Evolutionary conservation across 2,113 vertebrate species (phyloP), one percentile per base, ranked within the genome.

Genomic region (Hymenochirus boettgeri): DNA sequence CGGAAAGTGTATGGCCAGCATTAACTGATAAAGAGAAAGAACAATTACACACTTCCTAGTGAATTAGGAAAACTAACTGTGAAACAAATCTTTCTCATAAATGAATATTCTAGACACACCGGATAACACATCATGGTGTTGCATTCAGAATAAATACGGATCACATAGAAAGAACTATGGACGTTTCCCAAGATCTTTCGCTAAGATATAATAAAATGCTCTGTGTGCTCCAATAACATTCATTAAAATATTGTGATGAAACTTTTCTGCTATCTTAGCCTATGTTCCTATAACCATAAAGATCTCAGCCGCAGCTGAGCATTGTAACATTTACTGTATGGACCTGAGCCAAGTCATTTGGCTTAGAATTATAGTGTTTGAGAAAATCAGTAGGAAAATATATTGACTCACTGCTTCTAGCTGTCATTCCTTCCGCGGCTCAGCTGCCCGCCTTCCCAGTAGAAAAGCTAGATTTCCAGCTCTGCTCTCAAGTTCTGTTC

Each of bases 321-420:
- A 59, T 50, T 60, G 47, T 45, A 42, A 31, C 47, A 60, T 45
- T 46, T 25, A 45, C 46, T 60, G 31, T 37, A 50, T 60, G 56
- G 47, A 57, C 22, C 29, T n/a, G 9, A 53, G 65, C 65, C 65
- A 67, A 67, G 23, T 67, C 46, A 67, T 53, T 67, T 67, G 65
- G 65, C 55, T 51, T 50, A 42, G 46, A 13, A 31, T 65, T 50
- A 19, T 27, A 51, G 45, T 52, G 45, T 57, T 52, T 60, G 56
- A 60, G 46, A 52, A 67, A 60, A 60, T 59, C 27, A 53, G 18
- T 59, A 60, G 56, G 47, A 67, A 67, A 67, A 27, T 65, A 7
- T 35, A 58, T 25, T 29, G 47, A 29, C 55, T 65, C 21, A n/a
- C 27, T 48, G 52, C 55, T 50, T 39, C 27, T 53, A 52, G 26